Evolutionary conservation across 2,113 vertebrate genomes (phyloP).

Genomic region (Clarias macrocephalus): DNA sequence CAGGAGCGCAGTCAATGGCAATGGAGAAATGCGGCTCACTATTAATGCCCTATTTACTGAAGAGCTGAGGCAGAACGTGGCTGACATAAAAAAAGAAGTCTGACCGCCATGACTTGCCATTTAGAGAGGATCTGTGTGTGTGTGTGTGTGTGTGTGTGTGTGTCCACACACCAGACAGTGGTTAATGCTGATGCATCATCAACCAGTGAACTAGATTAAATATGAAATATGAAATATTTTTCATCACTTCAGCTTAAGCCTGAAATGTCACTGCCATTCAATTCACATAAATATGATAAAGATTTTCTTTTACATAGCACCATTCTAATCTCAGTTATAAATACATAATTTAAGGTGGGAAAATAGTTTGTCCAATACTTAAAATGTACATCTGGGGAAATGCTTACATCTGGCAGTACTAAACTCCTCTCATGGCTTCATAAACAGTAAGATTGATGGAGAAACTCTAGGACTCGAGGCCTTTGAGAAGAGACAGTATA

Average conservation of each 20-base stretch:
- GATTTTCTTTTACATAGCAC: slow-evolving; percentile 39
- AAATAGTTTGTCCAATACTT: not conserved
- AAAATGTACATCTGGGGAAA: not conserved
- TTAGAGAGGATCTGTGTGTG: not conserved
- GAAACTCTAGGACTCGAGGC: not conserved
- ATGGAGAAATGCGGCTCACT: slow-evolving; percentile 50
- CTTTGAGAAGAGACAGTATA: not conserved
- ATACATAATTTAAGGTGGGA: not conserved
- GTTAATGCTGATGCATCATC: slow-evolving; percentile 1
- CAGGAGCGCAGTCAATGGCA: not conserved
- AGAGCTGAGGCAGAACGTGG: slow-evolving; percentile 55
- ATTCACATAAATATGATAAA: slow-evolving; percentile 38
- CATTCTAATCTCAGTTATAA: slow-evolving; percentile 26
- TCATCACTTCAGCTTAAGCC: not conserved
- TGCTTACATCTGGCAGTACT: not conserved
- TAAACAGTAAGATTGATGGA: not conserved
- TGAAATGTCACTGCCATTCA: slow-evolving; percentile 16
- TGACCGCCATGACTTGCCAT: slow-evolving; percentile 18
- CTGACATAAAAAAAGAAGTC: slow-evolving; percentile 37
- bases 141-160: not conserved
- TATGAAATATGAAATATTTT: not conserved
- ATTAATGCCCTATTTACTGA: slow-evolving; percentile 63
- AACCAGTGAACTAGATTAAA: not conserved
- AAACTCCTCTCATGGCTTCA: slow-evolving; percentile 22
- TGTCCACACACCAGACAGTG: not conserved